Base-by-base conservation (phyloP, 2,888 invertebrate genomes). In the Parochlus steinenii region DNA sequence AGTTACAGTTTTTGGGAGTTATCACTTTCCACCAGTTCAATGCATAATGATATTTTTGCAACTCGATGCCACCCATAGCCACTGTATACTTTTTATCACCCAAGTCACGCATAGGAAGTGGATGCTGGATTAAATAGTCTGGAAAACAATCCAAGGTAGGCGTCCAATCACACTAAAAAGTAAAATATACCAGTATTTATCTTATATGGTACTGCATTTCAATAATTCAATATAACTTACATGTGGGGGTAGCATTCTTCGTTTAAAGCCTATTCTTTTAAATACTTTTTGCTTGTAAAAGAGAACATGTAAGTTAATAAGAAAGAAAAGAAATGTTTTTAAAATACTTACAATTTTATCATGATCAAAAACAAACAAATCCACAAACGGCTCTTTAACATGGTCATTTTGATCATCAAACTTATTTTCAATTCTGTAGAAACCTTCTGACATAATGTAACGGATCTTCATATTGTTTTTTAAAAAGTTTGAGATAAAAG, bases 91-190 rank as follows among this genome's bases (percentile, higher is more conserved):
- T 23, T 12, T 30, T 29, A n/a, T n/a, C n/a, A n/a, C n/a, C n/a
- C n/a, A n/a, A n/a, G n/a, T n/a, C n/a, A n/a, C n/a, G n/a, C n/a
- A n/a, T n/a, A 15, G 23, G 26, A 22, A 29, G 27, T 20, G 33
- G 30, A 8, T 30, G 23, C n/a, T 30, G 22, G 8, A 38, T 30
- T 14, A 38, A 25, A 30, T 38, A 14, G n/a, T 20, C 23, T 22
- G 38, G 38, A 20, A 38, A 38, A 33, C 38, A 38, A 17, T 38
- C 38, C 18, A 38, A 17, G 4, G 38, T 34, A 18, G 27, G 33
- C 20, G 38, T 34, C 38, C 38, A 38, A 16, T 38, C 38, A 15
- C 38, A 38, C n/a, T n/a, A n/a, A n/a, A n/a, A n/a, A n/a, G n/a
- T n/a, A n/a, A n/a, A n/a, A n/a, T n/a, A n/a, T n/a, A n/a, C n/a